These are phyloP conservation scores for Entomobrya multifasciata DNA, from an alignment of 2,888 invertebrate genomes.

Conservation along the genomic window DNA sequence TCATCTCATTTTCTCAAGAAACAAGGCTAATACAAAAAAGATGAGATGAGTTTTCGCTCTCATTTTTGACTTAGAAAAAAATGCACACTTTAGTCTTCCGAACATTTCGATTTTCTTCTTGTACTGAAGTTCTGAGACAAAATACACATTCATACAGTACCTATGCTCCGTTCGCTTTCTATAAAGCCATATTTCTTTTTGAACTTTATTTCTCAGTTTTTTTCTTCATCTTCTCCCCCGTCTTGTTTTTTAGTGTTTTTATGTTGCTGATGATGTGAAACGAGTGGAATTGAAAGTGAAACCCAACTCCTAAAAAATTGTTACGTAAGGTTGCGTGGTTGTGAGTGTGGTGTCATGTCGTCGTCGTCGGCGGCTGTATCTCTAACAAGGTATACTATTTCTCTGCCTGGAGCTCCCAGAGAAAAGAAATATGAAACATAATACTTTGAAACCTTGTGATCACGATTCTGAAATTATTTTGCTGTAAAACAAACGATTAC, in stretches of 20 bases:
- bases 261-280: constrained; percentile 49
- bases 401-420: no score
- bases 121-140: no score
- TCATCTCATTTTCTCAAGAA: constrained; percentile 65
- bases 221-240: background rate
- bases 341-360: background rate
- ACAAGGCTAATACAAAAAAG: constrained; percentile 16
- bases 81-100: constrained; percentile 35
- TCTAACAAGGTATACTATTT: no score
- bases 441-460: no score
- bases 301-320: constrained; percentile 40
- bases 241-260: background rate
- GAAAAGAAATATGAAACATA: no score
- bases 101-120: constrained; percentile 19
- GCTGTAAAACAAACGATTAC: no score
- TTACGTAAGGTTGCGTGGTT: constrained; percentile 52
- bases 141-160: no score
- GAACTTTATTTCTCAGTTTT: constrained; percentile 51
- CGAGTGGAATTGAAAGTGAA: constrained; percentile 41
- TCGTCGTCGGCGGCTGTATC: no score
- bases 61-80: background rate
- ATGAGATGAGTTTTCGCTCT: background rate
- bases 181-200: constrained; percentile 44
- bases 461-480: no score
- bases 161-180: constrained; percentile 30